These are phyloP conservation scores for Himalopsyche kuldschensis DNA, from an alignment of 2,888 invertebrate genomes.

Conservation along the genomic window DNA sequence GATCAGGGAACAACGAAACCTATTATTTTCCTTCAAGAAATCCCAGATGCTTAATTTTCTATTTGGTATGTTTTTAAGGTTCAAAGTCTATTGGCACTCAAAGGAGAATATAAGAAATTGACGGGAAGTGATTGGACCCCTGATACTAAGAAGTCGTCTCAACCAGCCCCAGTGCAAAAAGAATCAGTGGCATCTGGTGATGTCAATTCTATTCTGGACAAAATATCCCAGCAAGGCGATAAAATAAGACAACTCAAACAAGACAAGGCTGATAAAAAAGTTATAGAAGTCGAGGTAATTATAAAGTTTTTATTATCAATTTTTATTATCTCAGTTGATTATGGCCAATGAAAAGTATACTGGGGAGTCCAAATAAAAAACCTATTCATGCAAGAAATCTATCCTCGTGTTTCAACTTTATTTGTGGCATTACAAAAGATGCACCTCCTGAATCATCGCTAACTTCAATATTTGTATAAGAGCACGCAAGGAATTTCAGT, in stretches of 20 bases:
- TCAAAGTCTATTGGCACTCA: slow-evolving; percentile 60
- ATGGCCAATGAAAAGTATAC: too few relatives aligned
- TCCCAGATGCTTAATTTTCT: slow-evolving; percentile 51
- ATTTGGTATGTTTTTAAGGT: slow-evolving; percentile 46
- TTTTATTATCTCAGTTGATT: not conserved
- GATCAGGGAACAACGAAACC: not conserved
- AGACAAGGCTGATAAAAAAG: slow-evolving; percentile 66
- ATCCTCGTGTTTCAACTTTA: too few relatives aligned
- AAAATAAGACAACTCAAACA: slow-evolving; percentile 72
- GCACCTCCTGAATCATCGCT: too few relatives aligned
- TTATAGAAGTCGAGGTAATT: slow-evolving; percentile 58
- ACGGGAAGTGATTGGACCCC: slow-evolving; percentile 58
- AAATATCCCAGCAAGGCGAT: slow-evolving; percentile 67
- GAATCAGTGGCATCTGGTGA: slow-evolving; percentile 29
- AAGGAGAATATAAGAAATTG: slow-evolving; percentile 66
- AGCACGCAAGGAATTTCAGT: too few relatives aligned
- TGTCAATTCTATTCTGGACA: slow-evolving; percentile 45
- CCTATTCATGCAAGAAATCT: too few relatives aligned
- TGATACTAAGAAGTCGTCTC: slow-evolving; percentile 54
- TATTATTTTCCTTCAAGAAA: not conserved
- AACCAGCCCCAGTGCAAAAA: slow-evolving; percentile 42
- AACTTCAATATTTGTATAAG: too few relatives aligned
- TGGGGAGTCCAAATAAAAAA: too few relatives aligned
- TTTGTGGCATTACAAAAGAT: too few relatives aligned
- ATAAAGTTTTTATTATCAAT: not conserved